Percentiles rank a stretch among this genome's conserved stretches.
Evolutionary conservation across 1,140 invertebrate species (phyloP).

Genomic region (Drosophila baimaii): DNA sequence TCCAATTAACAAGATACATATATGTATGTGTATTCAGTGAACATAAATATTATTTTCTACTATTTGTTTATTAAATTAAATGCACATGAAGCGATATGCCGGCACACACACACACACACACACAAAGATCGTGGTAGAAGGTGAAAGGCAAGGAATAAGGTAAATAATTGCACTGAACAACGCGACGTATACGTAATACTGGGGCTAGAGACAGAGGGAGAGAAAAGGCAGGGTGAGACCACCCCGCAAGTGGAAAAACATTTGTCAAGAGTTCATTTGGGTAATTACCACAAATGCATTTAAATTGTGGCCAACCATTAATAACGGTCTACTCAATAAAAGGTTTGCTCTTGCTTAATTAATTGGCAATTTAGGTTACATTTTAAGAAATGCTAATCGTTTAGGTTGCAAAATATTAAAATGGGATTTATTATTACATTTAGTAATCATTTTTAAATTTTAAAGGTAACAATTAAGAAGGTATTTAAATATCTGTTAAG

Average conservation of each 20-base stretch:
- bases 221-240: background rate
- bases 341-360: slow-evolving; percentile 5
- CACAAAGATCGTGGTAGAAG: slow-evolving; percentile 3
- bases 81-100: slow-evolving; percentile 7
- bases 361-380: background rate
- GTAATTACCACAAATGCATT: slow-evolving; percentile 26
- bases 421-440: background rate
- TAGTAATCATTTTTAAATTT: background rate
- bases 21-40: slow-evolving; percentile 19
- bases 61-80: slow-evolving; percentile 51
- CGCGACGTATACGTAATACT: slow-evolving; percentile 46
- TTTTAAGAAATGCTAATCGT: background rate
- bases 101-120: slow-evolving; percentile 4
- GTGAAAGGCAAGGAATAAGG: slow-evolving; percentile 5
- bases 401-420: background rate
- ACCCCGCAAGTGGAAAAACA: slow-evolving; percentile 14
- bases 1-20: slow-evolving; percentile 16
- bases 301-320: background rate
- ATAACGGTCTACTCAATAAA: slow-evolving; percentile 4
- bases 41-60: slow-evolving; percentile 33
- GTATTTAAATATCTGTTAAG: accelerated
- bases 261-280: slow-evolving; percentile 21
- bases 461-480: background rate
- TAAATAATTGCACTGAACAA: slow-evolving; percentile 48
- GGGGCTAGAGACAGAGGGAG: background rate